Evolutionary conservation across 2,113 vertebrate genomes (phyloP), one percentile per base, ranked within the genome.

Genomic region (Menura novaehollandiae): DNA sequence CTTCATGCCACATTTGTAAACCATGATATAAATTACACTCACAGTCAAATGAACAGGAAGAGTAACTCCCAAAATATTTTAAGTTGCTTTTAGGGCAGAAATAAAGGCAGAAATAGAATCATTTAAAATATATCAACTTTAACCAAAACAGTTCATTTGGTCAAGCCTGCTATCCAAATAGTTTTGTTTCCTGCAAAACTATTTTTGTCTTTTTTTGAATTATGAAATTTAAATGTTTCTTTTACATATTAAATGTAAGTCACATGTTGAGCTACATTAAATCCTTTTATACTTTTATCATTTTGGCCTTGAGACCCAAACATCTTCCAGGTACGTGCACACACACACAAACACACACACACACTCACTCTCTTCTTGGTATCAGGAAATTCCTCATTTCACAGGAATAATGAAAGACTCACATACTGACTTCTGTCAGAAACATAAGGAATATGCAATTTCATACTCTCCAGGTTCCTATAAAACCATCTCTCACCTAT

Each of bases 131-230:
- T 94, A 97, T 19, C 79, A 93, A 96, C 91, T 93, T 97, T 94
- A 97, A 93, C 52, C 5, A 95, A 95, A 95, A 87, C 79, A 71
- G 20, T 67, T 96, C 83, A 97, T 97, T 97, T 97, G 96, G 46
- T 96, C 88, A 96, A 98, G 95, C 95, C 91, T 93, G 94, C 97
- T 97, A 93, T 93, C 95, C 73, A 84, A 96, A 93, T 89, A 97
- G 94, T 91, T 96, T 95, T 93, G 94, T 96, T 97, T 97, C 97
- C 94, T 96, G 97, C 97, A 97, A 98, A 98, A 97, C 94, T 96
- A 97, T 95, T 97, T 93, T 97, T 95, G 96, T 97, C 72, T 71
- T 86, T 82, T 91, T 93, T 95, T 97, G 96, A 98, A 93, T 94
- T 97, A 95, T 60, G 91, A 97, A 97, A 97, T 98, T 95, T 97